Conservation (phyloP, 2,888 invertebrate genomes). For the Stegophylla sp. region DNA sequence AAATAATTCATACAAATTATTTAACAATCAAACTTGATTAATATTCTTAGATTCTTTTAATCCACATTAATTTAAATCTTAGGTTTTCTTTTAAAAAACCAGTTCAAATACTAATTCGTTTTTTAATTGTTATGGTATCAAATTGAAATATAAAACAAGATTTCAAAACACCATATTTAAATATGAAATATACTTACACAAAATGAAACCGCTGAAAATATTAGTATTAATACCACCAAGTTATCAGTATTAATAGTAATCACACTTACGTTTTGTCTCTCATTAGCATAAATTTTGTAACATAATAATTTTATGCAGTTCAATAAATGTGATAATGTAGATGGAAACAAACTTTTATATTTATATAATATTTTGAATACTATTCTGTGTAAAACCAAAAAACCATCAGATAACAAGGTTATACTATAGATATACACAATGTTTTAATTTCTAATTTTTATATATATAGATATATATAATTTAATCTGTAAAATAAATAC, state of each 20-base stretch:
- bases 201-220: constrained; percentile 33
- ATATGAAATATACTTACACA: constrained; percentile 26
- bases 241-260: constrained; percentile 53
- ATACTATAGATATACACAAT: constrained; percentile 40
- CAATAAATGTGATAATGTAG: constrained; percentile 51
- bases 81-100: neutral
- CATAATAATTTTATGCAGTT: constrained; percentile 55
- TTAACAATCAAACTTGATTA: neutral
- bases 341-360: constrained; percentile 44
- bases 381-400: constrained; percentile 47
- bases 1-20: neutral
- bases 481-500: constrained; percentile 58
- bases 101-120: neutral
- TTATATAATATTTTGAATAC: constrained; percentile 40
- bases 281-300: constrained; percentile 55
- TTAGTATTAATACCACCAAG: constrained; percentile 49
- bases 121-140: constrained; percentile 4
- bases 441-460: constrained; percentile 39
- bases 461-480: constrained; percentile 33
- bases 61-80: neutral
- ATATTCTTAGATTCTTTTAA: neutral
- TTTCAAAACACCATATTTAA: neutral
- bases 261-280: constrained; percentile 52
- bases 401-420: constrained; percentile 42
- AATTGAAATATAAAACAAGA: neutral